phyloP scores from a whole-genome alignment of 2,113 vertebrate species.

The Psephotus haematonotus region DNA sequence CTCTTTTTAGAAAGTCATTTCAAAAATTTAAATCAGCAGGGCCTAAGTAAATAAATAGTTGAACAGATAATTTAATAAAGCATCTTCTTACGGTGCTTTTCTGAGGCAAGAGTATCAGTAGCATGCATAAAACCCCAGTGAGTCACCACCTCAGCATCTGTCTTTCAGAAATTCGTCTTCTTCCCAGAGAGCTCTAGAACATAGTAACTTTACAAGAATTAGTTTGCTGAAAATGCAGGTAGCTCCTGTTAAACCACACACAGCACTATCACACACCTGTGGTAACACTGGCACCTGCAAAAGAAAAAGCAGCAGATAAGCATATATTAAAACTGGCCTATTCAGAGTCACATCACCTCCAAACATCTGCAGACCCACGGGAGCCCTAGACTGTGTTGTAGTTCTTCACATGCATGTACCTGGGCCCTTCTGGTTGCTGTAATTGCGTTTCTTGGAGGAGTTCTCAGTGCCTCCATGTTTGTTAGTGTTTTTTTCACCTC shows the following conservation, averaged over 20 bases:
- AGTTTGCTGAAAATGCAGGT: neutral
- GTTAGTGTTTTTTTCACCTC: neutral
- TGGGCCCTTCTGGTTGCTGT: neutral
- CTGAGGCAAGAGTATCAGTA: conserved; percentile 15
- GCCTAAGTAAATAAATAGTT: conserved; percentile 54
- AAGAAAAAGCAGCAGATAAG: neutral
- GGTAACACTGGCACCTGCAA: neutral
- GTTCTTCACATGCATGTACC: neutral
- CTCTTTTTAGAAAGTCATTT: conserved; percentile 62
- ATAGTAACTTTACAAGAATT: neutral
- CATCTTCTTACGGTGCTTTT: conserved; percentile 49
- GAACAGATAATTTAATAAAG: conserved; percentile 45
- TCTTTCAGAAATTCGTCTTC: neutral
- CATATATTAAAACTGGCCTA: neutral
- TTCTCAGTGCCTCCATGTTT: neutral
- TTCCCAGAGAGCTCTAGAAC: neutral
- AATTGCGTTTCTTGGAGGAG: neutral
- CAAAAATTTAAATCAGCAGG: conserved; percentile 28
- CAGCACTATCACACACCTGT: neutral
- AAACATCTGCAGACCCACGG: neutral
- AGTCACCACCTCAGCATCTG: neutral
- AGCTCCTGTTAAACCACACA: neutral
- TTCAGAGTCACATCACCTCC: neutral
- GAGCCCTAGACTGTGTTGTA: neutral
- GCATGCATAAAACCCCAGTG: neutral